These are phyloP conservation scores for Zaprionus ghesquierei DNA, from an alignment of 1,140 invertebrate genomes.

Conservation along the genomic window DNA sequence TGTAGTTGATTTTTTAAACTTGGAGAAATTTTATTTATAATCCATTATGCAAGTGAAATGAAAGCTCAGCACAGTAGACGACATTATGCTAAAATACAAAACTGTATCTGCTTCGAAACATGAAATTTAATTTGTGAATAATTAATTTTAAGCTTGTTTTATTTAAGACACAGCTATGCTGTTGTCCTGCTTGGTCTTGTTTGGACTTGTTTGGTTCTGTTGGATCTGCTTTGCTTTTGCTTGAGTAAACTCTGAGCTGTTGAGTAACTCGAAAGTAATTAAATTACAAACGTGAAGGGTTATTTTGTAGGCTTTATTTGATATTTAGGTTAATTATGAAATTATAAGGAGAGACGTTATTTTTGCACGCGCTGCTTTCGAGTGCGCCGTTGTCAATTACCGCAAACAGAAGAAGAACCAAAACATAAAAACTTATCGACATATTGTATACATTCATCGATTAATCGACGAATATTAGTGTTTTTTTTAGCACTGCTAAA, in stretches of 20 bases:
- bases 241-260: constrained; percentile 61
- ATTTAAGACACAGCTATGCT: constrained; percentile 4
- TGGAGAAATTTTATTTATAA: constrained; percentile 69
- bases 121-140: constrained; percentile 72
- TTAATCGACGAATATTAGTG: too few relatives aligned
- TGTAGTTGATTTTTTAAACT: constrained; percentile 24
- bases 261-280: constrained; percentile 78
- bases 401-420: too few relatives aligned
- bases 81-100: too few relatives aligned
- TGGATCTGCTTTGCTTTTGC: constrained; percentile 13
- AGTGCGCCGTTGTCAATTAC: too few relatives aligned
- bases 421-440: too few relatives aligned
- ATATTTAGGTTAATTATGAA: too few relatives aligned
- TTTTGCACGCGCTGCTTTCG: too few relatives aligned
- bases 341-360: too few relatives aligned
- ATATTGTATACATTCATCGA: too few relatives aligned
- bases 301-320: too few relatives aligned
- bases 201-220: constrained; percentile 14
- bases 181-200: not conserved
- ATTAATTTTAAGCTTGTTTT: constrained; percentile 55
- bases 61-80: constrained; percentile 6
- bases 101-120: constrained; percentile 17
- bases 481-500: too few relatives aligned
- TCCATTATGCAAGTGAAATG: constrained; percentile 67
- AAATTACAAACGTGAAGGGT: constrained; percentile 77